Conservation (phyloP, 2,113 vertebrate genomes). For the Haemorhous mexicanus region DNA sequence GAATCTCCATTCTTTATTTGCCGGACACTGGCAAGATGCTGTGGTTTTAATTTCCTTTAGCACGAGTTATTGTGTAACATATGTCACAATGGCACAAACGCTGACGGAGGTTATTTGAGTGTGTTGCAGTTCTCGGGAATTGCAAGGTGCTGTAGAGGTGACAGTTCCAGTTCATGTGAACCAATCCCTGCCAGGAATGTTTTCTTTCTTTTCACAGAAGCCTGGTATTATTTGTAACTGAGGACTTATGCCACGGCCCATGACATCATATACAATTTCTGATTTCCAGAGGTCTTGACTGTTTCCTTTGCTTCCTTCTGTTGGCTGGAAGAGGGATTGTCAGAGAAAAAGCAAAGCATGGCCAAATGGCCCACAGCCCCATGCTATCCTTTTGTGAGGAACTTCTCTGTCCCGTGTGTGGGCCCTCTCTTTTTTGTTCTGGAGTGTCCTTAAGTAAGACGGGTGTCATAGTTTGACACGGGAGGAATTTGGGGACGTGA, state of each 20-base stretch:
- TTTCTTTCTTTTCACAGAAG: neutral
- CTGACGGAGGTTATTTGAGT: neutral
- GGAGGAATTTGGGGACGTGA: neutral
- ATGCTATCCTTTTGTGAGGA: neutral
- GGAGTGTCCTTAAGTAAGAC: neutral
- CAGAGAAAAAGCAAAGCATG: neutral
- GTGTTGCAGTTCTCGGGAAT: neutral
- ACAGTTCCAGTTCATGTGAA: neutral
- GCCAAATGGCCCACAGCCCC: neutral
- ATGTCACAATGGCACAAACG: neutral
- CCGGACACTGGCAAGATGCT: no score
- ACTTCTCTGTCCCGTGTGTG: neutral
- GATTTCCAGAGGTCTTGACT: neutral
- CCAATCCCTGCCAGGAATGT: neutral
- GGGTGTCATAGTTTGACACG: neutral
- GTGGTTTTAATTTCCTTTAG: no score
- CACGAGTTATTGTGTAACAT: no score
- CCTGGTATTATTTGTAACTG: neutral
- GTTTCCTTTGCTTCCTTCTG: neutral
- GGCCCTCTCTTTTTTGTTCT: neutral
- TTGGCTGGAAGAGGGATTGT: neutral
- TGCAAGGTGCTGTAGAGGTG: neutral
- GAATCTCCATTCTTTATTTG: no score
- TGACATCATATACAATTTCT: neutral
- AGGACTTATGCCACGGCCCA: neutral